These are phyloP conservation scores for Sebastes kiyomatsui DNA, from an alignment of 2,797 vertebrate genomes.

Conservation along the genomic window DNA sequence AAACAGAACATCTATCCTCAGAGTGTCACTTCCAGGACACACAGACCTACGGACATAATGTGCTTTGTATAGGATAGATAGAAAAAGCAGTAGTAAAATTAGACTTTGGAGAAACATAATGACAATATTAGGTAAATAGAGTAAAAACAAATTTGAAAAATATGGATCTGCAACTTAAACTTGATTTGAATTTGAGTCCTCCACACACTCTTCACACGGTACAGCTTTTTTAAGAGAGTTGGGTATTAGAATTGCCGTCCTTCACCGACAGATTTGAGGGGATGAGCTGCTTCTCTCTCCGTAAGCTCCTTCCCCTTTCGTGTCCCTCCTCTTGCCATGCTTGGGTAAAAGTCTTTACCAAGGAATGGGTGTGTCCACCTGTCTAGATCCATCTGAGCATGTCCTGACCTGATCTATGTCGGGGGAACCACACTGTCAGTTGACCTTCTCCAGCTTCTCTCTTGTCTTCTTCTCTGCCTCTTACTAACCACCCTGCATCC, in stretches of 20 bases:
- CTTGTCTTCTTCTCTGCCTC: constrained; percentile 59
- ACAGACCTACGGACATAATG: neutral
- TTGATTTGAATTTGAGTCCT: neutral
- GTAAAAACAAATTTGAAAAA: neutral
- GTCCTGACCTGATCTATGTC: constrained; percentile 56
- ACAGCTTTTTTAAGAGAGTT: neutral
- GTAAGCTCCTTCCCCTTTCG: neutral
- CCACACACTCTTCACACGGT: neutral
- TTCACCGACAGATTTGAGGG: constrained; percentile 12
- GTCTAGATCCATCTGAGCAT: constrained; percentile 72
- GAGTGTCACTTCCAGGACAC: neutral
- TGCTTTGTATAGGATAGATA: neutral
- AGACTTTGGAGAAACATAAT: neutral
- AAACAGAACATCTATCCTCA: neutral
- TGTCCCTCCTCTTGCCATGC: constrained; percentile 43
- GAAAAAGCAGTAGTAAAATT: neutral
- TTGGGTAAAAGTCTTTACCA: constrained; percentile 53
- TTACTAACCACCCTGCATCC: constrained; percentile 63
- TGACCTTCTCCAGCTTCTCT: constrained; percentile 41
- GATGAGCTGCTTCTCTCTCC: neutral
- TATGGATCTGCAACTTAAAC: neutral
- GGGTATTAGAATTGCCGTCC: neutral
- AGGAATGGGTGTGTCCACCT: constrained; percentile 65
- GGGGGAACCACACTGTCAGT: constrained; percentile 15
- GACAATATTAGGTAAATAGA: neutral